Base-by-base conservation (phyloP, 2,113 vertebrate species). In the Corythoichthys intestinalis region DNA sequence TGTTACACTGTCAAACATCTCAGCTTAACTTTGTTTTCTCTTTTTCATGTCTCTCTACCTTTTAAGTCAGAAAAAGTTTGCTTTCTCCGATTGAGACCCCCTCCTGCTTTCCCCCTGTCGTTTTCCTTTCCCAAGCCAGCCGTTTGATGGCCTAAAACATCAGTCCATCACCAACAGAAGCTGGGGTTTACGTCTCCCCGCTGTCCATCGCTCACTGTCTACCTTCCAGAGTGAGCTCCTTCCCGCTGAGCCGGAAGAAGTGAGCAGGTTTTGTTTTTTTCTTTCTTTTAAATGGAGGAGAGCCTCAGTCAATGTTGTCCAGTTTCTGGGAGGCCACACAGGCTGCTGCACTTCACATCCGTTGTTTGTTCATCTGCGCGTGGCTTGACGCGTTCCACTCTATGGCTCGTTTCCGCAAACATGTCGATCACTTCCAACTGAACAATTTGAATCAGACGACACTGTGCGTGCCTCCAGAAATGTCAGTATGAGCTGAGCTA, bases 101-200 rank as follows among this genome's bases (percentile, higher is more conserved):
- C 86, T 76, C 72, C 80, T 60, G 76, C 82, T 80, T 74, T 76
- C 78, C 79, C 82, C 81, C 86, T 86, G 88, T 85, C 83, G 71
- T 86, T 84, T 89, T 73, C 81, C 73, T 67, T 83, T 79, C 85
- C 81, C 86, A 81, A 78, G 80, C 84, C 82, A 76, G 66, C 76
- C 82, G 69, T 90, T 88, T 91, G 87, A 92, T 91, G 83, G 81
- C 76, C 75, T 85, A 77, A 84, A 90, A 87, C 88, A 91, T 86
- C 86, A 77, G 82, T 86, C 85, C 82, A 78, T 90, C 87, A 85
- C 69, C 65, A 74, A 58, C 78, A 81, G 54, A 74, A 84, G 79
- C 80, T 85, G 83, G 3, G 80, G 72, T 80, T 85, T 82, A 65
- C 72, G 78, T 84, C 83, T 89, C 85, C 81, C 79, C 58, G 88